Base-by-base conservation (phyloP, 2,797 vertebrate genomes). In the Yasuhikotakia modesta region DNA sequence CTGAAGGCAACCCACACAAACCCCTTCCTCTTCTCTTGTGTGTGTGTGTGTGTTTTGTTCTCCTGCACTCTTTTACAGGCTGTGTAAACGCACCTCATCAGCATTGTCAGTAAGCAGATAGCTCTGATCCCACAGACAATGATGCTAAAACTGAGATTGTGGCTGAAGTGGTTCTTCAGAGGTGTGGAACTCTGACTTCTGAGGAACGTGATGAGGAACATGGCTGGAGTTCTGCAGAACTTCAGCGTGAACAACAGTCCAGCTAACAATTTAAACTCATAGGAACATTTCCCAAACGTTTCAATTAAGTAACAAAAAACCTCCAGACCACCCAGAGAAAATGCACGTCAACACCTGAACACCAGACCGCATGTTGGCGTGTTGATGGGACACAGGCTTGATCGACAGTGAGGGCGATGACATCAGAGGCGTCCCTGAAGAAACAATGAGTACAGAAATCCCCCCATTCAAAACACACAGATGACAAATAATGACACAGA, bases 51-150 rank as follows among this genome's bases (percentile, higher is more conserved):
- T n/a, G n/a, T 65, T 12, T 61, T 3, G 22, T 35, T 32, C 60
- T 57, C 60, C 65, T n/a, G n/a, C n/a, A n/a, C n/a, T n/a, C 69
- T 43, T 11, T 24, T 35, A 24, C 35, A n/a, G n/a, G n/a, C n/a
- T n/a, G n/a, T n/a, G n/a, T n/a, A n/a, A 78, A 71, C 5, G 48
- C 60, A 64, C 22, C 76, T 78, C 60, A 78, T 78, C 64, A 70
- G 48, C 67, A 78, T 68, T 68, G 64, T 76, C 73, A 57, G 73
- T 58, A 68, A 76, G 50, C 50, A 67, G 73, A 76, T 76, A 76
- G 50, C 58, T 52, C 48, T 68, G 50, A 76, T 68, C 73, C 58
- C 52, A 48, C 13, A 76, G 17, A 58, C 3, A 12, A 4, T 58
- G 50, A 52, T 46, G 64, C 58, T 66, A 76, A 76, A 76, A n/a